Conservation (phyloP, 2,888 invertebrate species). For the Cistogaster globosa region DNA sequence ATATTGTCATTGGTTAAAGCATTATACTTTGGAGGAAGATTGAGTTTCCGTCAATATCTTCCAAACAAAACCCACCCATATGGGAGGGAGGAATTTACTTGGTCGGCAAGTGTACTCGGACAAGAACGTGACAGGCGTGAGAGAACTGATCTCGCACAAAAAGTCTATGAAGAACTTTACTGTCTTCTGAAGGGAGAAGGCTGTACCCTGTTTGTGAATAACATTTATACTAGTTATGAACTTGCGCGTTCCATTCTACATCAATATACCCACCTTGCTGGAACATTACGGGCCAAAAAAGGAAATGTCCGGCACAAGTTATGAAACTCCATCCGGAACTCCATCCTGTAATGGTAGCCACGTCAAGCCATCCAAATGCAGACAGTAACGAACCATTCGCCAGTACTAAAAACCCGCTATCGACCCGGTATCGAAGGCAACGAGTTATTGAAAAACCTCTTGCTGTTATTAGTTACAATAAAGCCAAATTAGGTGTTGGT, state of each 20-base stretch:
- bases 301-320: conserved; percentile 36
- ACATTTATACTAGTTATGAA: conserved; percentile 37
- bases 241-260: conserved; percentile 23
- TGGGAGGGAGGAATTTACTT: conserved; percentile 8
- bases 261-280: conserved; percentile 53
- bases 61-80: conserved; percentile 16
- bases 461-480: no score
- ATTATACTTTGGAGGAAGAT: conserved; percentile 22
- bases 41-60: conserved; percentile 5
- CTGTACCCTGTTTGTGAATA: conserved; percentile 35
- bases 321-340: conserved; percentile 75
- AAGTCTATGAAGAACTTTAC: conserved; percentile 33
- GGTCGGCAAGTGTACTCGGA: conserved; percentile 39
- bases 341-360: conserved; percentile 74
- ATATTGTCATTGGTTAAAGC: background rate
- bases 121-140: conserved; percentile 24
- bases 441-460: no score
- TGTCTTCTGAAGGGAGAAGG: conserved; percentile 28
- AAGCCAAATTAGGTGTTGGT: no score
- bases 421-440: conserved; percentile 54
- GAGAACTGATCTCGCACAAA: conserved; percentile 43
- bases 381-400: conserved; percentile 58
- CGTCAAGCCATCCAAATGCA: conserved; percentile 43
- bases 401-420: conserved; percentile 58
- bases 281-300: no score